Evolutionary conservation across 64 coral and sea anemone species (phyloP).

Genomic region (Porites australiensis): DNA sequence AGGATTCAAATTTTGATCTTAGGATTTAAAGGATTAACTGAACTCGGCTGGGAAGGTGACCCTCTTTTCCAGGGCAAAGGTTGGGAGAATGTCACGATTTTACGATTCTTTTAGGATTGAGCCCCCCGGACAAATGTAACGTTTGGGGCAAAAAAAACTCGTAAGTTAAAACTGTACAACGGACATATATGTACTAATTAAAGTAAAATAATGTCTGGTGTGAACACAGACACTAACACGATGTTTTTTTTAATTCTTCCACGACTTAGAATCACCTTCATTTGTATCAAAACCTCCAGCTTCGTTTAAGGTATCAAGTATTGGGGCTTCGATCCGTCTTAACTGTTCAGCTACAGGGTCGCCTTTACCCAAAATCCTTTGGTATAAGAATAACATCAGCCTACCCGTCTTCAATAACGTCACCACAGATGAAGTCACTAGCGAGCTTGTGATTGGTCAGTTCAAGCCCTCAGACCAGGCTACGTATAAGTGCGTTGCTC

Average conservation of each 20-base stretch:
- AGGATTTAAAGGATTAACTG: too few relatives aligned
- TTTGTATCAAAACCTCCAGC: not conserved
- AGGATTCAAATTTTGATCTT: too few relatives aligned
- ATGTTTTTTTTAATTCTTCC: not conserved
- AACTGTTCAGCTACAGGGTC: constrained; percentile 7
- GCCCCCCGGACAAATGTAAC: too few relatives aligned
- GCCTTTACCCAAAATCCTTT: not conserved
- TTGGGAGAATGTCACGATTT: too few relatives aligned
- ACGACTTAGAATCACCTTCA: not conserved
- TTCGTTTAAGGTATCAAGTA: not conserved
- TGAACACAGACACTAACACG: too few relatives aligned
- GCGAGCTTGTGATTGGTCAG: constrained; percentile 4
- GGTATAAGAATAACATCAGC: constrained; percentile 8
- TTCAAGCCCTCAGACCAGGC: constrained; percentile 10
- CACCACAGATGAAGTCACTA: not conserved
- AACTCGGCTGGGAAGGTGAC: too few relatives aligned
- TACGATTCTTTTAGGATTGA: too few relatives aligned
- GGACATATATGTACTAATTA: too few relatives aligned
- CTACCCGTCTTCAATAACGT: not conserved
- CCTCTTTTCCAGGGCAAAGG: too few relatives aligned
- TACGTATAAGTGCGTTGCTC: constrained; percentile 9
- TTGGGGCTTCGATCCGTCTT: not conserved
- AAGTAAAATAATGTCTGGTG: too few relatives aligned
- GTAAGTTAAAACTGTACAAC: too few relatives aligned
- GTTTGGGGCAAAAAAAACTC: too few relatives aligned